Conservation (phyloP, 2,888 invertebrate species). For the Synanthedon formicaeformis region DNA sequence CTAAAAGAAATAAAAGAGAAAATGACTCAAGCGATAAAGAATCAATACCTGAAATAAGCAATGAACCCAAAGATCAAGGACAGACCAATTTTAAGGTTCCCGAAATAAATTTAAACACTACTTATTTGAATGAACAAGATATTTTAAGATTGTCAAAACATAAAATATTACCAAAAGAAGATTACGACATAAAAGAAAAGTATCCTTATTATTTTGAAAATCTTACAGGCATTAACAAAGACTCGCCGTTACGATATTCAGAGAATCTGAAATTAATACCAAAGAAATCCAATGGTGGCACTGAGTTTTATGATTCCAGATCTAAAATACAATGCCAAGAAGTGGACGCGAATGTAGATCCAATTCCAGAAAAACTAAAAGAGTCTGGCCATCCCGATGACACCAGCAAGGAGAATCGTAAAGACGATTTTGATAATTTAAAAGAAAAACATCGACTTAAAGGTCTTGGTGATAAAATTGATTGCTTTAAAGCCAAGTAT, state of each 20-base stretch:
- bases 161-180: slow-evolving; percentile 17
- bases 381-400: slow-evolving; percentile 36
- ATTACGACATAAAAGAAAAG: slow-evolving; percentile 41
- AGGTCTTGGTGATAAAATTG: slow-evolving; percentile 79
- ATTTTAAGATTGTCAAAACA: slow-evolving; percentile 23
- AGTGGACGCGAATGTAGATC: slow-evolving; percentile 65
- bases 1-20: slow-evolving; percentile 28
- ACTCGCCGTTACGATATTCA: slow-evolving; percentile 76
- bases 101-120: slow-evolving; percentile 35
- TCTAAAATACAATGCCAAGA: slow-evolving; percentile 63
- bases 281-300: slow-evolving; percentile 72
- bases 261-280: slow-evolving; percentile 74
- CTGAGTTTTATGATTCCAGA: slow-evolving; percentile 79
- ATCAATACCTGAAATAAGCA: neutral
- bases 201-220: slow-evolving; percentile 76
- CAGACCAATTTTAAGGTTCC: slow-evolving; percentile 39
- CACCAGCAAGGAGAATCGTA: slow-evolving; percentile 23
- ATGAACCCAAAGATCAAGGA: slow-evolving; percentile 25
- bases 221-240: slow-evolving; percentile 39
- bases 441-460: slow-evolving; percentile 64
- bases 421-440: slow-evolving; percentile 22
- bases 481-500: slow-evolving; percentile 79
- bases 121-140: slow-evolving; percentile 31
- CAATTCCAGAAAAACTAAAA: slow-evolving; percentile 64
- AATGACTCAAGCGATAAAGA: slow-evolving; percentile 2